phyloP scores from a whole-genome alignment of 2,888 invertebrate species.

The Drosophila nr. medialis region DNA sequence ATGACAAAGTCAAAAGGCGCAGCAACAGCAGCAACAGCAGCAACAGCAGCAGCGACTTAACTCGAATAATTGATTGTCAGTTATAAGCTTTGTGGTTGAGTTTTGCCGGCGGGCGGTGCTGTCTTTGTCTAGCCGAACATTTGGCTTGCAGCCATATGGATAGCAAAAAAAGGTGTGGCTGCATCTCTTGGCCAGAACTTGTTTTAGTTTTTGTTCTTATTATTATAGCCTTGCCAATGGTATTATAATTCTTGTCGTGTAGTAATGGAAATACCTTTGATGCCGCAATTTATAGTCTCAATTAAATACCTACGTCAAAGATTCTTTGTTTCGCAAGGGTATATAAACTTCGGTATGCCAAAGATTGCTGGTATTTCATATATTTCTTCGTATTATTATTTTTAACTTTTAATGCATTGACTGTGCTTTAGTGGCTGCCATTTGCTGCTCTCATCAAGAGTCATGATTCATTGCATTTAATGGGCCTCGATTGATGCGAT shows the following conservation, averaged over 20 bases:
- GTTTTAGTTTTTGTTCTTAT: conserved; percentile 38
- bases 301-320: neutral
- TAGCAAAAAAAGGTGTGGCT: conserved; percentile 58
- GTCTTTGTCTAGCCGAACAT: conserved; percentile 56
- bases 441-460: conserved; percentile 45
- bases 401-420: conserved; percentile 33
- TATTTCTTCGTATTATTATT: conserved; percentile 18
- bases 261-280: neutral
- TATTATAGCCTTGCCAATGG: neutral
- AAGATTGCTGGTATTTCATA: neutral
- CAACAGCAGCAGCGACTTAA: conserved; percentile 33
- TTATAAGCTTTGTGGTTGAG: conserved; percentile 40
- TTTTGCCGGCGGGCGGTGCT: conserved; percentile 35
- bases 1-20: conserved; percentile 58
- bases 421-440: conserved; percentile 38
- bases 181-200: conserved; percentile 60
- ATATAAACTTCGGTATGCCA: neutral
- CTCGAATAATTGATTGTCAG: conserved; percentile 66
- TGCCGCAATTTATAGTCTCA: neutral
- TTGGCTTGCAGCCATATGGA: conserved; percentile 19
- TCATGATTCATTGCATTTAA: conserved; percentile 72
- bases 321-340: neutral
- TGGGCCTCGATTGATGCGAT: conserved; percentile 49
- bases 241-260: neutral
- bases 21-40: conserved; percentile 1